Percentiles rank a stretch among this genome's conserved stretches.
Conservation (phyloP, 2,888 invertebrate genomes). For the Diarsia dahlii region DNA sequence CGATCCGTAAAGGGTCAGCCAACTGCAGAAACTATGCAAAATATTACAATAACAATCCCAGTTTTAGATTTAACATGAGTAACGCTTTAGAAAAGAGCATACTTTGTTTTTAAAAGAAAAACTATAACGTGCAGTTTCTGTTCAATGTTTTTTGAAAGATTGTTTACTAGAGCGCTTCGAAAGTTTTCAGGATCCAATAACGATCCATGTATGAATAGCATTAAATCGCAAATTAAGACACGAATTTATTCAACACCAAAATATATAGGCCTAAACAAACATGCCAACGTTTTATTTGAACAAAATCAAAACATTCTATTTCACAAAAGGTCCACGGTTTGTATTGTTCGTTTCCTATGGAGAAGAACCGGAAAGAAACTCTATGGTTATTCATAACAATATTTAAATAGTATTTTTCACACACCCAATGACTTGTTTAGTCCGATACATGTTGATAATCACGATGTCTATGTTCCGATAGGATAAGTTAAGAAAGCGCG, state of each 20-base stretch:
- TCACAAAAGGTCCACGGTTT: not conserved
- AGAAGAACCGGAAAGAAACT: not conserved
- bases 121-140: not conserved
- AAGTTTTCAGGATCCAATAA: not conserved
- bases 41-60: not conserved
- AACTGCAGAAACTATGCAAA: not conserved
- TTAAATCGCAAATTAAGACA: not conserved
- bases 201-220: not conserved
- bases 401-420: conserved; percentile 21
- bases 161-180: not conserved
- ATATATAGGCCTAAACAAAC: not conserved
- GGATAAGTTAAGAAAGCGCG: conserved; percentile 52
- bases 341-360: not conserved
- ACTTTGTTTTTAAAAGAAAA: not conserved
- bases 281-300: not conserved
- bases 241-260: not conserved
- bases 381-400: not conserved
- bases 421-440: conserved; percentile 50
- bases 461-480: conserved; percentile 9
- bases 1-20: not conserved
- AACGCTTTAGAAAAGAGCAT: not conserved
- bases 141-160: not conserved
- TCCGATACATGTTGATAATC: conserved; percentile 37
- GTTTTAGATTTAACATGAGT: not conserved
- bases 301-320: not conserved